Evolutionary conservation across 2,888 invertebrate genomes (phyloP).

Genomic region (Ypsolopha sequella): DNA sequence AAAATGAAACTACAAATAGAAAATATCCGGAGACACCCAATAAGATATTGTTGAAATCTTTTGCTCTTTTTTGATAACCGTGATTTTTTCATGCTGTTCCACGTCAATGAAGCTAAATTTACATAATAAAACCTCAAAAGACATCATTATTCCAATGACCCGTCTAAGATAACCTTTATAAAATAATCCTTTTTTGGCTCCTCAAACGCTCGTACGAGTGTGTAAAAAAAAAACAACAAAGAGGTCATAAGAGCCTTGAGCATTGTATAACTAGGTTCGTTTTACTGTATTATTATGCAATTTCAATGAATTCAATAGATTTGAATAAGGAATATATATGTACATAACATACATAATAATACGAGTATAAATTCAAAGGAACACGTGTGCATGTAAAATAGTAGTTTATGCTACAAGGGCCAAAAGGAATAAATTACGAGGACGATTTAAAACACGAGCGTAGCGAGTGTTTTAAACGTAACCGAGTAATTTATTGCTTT

Average conservation of each 20-base stretch:
- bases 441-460: too few relatives aligned
- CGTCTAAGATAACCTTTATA: neutral
- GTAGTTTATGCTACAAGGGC: too few relatives aligned
- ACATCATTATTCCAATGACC: neutral
- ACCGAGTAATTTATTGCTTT: too few relatives aligned
- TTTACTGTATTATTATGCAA: neutral
- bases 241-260: neutral
- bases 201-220: too few relatives aligned
- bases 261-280: neutral
- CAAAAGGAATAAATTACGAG: too few relatives aligned
- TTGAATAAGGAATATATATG: neutral
- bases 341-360: too few relatives aligned
- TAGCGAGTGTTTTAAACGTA: too few relatives aligned
- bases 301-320: neutral
- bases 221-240: neutral
- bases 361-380: too few relatives aligned
- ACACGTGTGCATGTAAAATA: too few relatives aligned
- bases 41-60: neutral
- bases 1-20: neutral
- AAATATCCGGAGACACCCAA: neutral
- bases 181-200: neutral
- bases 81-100: neutral
- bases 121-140: neutral
- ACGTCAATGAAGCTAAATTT: neutral
- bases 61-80: neutral